Evolutionary conservation across 2,113 vertebrate species (phyloP).

Genomic region (Aythya baeri): DNA sequence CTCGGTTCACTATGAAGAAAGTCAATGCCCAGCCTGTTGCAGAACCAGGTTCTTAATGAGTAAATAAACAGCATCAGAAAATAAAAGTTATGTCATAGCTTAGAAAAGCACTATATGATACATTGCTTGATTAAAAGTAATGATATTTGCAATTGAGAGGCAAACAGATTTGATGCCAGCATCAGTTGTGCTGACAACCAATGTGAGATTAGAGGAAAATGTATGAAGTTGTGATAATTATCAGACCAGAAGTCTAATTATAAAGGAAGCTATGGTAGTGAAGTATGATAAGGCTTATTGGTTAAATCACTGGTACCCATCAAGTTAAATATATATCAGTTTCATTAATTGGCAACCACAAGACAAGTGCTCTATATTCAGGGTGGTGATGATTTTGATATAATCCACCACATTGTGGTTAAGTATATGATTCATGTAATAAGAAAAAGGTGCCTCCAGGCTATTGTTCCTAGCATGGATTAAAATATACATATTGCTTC

Average conservation of each 20-base stretch:
- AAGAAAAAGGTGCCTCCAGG: constrained; percentile 79
- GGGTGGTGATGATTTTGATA: constrained; percentile 74
- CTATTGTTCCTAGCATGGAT: constrained; percentile 80
- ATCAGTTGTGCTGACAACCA: constrained; percentile 22
- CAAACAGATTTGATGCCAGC: constrained; percentile 29
- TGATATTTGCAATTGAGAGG: not conserved
- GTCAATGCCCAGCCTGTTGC: not conserved
- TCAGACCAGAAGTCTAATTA: constrained; percentile 54
- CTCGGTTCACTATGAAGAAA: constrained; percentile 18
- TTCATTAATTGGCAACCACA: constrained; percentile 76
- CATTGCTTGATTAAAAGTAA: constrained; percentile 27
- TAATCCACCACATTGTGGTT: constrained; percentile 70
- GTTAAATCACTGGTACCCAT: constrained; percentile 61
- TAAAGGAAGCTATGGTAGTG: not conserved
- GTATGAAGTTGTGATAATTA: constrained; percentile 42
- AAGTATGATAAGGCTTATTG: constrained; percentile 58
- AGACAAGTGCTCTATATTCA: constrained; percentile 69
- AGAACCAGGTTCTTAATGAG: not conserved
- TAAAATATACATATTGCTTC: constrained; percentile 84
- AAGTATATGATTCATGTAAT: constrained; percentile 81
- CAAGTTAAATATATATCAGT: constrained; percentile 68
- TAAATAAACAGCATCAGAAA: constrained; percentile 44
- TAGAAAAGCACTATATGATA: not conserved
- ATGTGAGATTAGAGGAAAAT: constrained; percentile 27
- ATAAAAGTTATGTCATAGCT: constrained; percentile 28